phyloP scores from a whole-genome alignment of 2,888 invertebrate species.

The Spilosoma lubricipeda region DNA sequence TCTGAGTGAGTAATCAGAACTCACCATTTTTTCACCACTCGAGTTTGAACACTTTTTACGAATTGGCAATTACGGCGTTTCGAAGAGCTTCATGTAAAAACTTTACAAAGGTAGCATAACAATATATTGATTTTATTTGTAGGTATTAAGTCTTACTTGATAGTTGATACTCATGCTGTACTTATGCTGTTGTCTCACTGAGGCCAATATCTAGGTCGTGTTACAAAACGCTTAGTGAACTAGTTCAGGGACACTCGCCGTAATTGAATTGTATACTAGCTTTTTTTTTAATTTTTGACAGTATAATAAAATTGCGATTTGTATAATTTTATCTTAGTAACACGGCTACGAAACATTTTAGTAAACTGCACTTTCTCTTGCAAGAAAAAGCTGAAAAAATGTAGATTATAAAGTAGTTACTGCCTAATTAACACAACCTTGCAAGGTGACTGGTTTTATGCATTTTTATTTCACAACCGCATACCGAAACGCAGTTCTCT shows the following conservation, averaged over 20 bases:
- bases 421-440: slow-evolving; percentile 43
- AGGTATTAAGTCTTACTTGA: slow-evolving; percentile 34
- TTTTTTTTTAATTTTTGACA: slow-evolving; percentile 14
- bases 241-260: slow-evolving; percentile 78
- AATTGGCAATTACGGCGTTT: not conserved
- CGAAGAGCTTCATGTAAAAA: not conserved
- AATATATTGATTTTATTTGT: slow-evolving; percentile 49
- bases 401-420: slow-evolving; percentile 25
- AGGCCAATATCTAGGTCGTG: slow-evolving; percentile 74
- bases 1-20: no score
- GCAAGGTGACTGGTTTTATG: slow-evolving; percentile 33
- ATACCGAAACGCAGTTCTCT: slow-evolving; percentile 31
- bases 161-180: slow-evolving; percentile 33
- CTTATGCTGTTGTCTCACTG: slow-evolving; percentile 52
- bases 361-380: slow-evolving; percentile 40
- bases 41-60: no score
- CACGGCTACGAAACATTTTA: slow-evolving; percentile 2
- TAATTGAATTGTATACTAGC: slow-evolving; percentile 78
- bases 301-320: not conserved
- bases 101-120: not conserved
- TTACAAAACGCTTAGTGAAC: slow-evolving; percentile 78
- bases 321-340: not conserved
- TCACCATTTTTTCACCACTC: no score
- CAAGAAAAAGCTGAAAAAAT: slow-evolving; percentile 24
- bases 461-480: slow-evolving; percentile 18